A percentile compares a stretch with the other conserved stretches of the same genome.
Evolutionary conservation across 2,113 vertebrate species (phyloP).

Genomic region (Lucifuga dentata): DNA sequence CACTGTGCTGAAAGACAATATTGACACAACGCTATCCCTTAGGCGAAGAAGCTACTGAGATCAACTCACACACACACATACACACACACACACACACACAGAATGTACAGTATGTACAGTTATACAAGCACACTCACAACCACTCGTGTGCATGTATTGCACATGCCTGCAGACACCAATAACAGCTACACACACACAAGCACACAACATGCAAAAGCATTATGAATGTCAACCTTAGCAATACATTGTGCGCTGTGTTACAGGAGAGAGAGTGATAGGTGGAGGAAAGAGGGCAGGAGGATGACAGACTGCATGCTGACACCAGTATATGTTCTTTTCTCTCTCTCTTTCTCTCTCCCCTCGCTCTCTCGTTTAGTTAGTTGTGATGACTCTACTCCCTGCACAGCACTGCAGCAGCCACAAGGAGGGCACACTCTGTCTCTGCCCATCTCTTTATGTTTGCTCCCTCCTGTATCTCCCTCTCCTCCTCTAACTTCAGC

Average conservation of each 20-base stretch:
- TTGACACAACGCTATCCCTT: constrained; percentile 63
- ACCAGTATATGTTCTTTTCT: constrained; percentile 47
- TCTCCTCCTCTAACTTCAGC: constrained; percentile 12
- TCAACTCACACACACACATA: constrained; percentile 26
- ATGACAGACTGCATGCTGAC: constrained; percentile 77
- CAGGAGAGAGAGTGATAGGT: constrained; percentile 55
- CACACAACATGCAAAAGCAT: not conserved
- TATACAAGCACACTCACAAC: too few species aligned
- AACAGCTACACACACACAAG: not conserved
- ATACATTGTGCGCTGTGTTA: constrained; percentile 28
- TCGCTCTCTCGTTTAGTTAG: constrained; percentile 66
- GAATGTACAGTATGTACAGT: constrained; percentile 6
- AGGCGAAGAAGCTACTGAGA: constrained; percentile 49
- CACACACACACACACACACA: constrained; percentile 26
- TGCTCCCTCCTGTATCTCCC: constrained; percentile 20
- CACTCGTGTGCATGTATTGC: too few species aligned
- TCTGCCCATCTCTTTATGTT: constrained; percentile 42
- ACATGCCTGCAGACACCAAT: not conserved
- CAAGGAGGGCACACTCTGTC: constrained; percentile 67
- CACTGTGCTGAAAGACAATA: constrained; percentile 64
- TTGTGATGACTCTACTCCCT: constrained; percentile 72
- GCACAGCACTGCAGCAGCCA: constrained; percentile 73
- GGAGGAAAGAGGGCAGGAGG: constrained; percentile 54
- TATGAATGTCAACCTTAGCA: constrained; percentile 16
- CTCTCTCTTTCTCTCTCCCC: constrained; percentile 34